phyloP scores from a whole-genome alignment of 37 sponge, comb jelly and placozoan genomes.

The Halichondria panicea region DNA sequence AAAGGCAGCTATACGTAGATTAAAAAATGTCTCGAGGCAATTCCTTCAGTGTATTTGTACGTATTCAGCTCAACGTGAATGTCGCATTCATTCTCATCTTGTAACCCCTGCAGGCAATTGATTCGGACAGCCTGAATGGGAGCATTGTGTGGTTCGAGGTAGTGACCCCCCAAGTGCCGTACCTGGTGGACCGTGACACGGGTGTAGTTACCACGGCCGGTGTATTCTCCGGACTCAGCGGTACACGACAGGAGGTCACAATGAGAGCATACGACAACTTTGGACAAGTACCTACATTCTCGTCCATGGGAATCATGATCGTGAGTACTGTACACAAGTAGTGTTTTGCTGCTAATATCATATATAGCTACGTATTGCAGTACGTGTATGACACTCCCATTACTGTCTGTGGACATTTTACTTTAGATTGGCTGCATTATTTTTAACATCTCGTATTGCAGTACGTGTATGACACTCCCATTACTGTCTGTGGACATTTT shows the following conservation, averaged over 20 bases:
- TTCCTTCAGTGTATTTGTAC: too few relatives aligned
- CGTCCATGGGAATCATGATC: not conserved
- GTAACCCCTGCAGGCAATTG: conserved; percentile 22
- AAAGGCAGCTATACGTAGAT: too few relatives aligned
- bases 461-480: too few relatives aligned
- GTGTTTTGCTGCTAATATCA: not conserved
- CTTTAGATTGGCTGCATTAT: not conserved
- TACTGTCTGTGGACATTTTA: not conserved
- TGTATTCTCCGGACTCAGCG: conserved; percentile 23
- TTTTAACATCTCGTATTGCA: not conserved
- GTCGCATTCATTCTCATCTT: not conserved
- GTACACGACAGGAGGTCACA: not conserved
- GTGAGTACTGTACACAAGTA: conserved; percentile 6
- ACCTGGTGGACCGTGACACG: conserved; percentile 36
- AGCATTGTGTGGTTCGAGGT: conserved; percentile 29
- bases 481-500: not conserved
- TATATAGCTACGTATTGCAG: not conserved
- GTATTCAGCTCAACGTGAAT: too few relatives aligned
- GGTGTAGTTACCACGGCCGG: conserved; percentile 46
- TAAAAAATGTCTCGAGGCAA: too few relatives aligned
- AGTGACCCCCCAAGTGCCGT: conserved; percentile 3
- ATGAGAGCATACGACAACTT: conserved; percentile 46
- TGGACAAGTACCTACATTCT: conserved; percentile 23
- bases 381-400: too few relatives aligned
- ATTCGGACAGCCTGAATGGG: conserved; percentile 28